A percentile compares a stretch with the other conserved stretches of the same genome.
Conservation (phyloP, 2,113 vertebrate genomes). For the Clarias batrachus region DNA sequence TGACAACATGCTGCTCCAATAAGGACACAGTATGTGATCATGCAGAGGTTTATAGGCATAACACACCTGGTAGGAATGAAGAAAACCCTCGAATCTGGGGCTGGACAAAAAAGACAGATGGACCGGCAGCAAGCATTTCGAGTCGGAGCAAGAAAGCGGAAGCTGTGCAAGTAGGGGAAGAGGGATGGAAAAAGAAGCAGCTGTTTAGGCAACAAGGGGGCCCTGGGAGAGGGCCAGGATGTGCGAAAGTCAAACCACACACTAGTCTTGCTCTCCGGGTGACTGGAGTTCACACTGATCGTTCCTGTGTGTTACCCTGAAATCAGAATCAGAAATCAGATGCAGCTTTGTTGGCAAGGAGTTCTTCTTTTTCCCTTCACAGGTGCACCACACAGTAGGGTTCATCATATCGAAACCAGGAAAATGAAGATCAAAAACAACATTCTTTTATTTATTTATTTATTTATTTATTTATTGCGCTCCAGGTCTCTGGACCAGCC, state of each 20-base stretch:
- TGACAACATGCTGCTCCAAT: constrained; percentile 3
- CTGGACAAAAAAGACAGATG: constrained; percentile 32
- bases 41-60: constrained; percentile 31
- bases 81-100: constrained; percentile 5
- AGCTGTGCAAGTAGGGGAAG: constrained; percentile 9
- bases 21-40: constrained; percentile 7
- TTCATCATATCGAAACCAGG: neutral
- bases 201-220: constrained; percentile 24
- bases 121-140: constrained; percentile 27
- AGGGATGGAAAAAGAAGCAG: constrained; percentile 23
- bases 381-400: neutral
- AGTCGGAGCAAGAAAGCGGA: constrained; percentile 30
- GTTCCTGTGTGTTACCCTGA: neutral
- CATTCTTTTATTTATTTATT: no score
- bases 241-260: constrained; percentile 22
- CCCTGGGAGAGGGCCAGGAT: constrained; percentile 14
- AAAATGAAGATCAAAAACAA: neutral
- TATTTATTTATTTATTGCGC: neutral
- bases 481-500: constrained; percentile 10
- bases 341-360: neutral
- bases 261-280: neutral
- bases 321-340: constrained; percentile 5
- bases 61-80: constrained; percentile 34
- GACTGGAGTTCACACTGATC: constrained; percentile 6
- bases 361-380: neutral